A percentile compares a stretch with the other conserved stretches of the same genome.
Evolutionary conservation across 2,113 vertebrate species (phyloP).

Genomic region (Tragelaphus buxtoni): DNA sequence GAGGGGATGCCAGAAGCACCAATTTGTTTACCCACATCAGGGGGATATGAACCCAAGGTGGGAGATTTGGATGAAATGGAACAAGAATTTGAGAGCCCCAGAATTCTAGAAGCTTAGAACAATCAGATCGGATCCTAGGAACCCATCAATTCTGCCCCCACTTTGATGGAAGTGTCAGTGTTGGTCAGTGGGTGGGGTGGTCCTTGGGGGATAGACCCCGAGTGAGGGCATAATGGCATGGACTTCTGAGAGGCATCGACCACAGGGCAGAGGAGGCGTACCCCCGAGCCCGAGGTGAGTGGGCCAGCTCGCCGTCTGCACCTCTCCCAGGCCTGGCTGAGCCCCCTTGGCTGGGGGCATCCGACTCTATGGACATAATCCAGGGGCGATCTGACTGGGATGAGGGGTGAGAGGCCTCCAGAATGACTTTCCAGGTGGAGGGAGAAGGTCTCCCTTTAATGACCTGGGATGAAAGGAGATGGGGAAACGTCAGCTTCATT

Average conservation of each 20-base stretch:
- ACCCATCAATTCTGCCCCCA: background rate
- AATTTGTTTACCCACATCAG: background rate
- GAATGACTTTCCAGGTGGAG: background rate
- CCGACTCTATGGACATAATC: too few relatives aligned
- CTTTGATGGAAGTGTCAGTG: background rate
- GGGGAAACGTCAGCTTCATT: background rate
- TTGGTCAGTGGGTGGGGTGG: too few relatives aligned
- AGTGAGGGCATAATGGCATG: background rate
- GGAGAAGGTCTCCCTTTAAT: background rate
- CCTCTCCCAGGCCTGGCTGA: background rate
- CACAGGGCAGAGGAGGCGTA: background rate
- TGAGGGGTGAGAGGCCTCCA: background rate
- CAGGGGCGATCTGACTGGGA: background rate
- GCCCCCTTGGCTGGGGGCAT: fast-evolving
- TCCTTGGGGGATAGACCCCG: background rate
- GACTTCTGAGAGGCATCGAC: background rate
- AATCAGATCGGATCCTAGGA: background rate
- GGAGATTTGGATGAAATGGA: background rate
- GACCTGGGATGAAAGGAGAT: too few relatives aligned
- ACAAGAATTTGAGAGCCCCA: conserved; percentile 18
- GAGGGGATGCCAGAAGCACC: fast-evolving
- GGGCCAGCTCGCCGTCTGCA: background rate
- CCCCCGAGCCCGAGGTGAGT: background rate
- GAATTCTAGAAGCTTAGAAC: conserved; percentile 58
- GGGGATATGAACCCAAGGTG: background rate